Evolutionary conservation across 2,797 vertebrate genomes (phyloP).

Genomic region (Emydoidea blandingii): DNA sequence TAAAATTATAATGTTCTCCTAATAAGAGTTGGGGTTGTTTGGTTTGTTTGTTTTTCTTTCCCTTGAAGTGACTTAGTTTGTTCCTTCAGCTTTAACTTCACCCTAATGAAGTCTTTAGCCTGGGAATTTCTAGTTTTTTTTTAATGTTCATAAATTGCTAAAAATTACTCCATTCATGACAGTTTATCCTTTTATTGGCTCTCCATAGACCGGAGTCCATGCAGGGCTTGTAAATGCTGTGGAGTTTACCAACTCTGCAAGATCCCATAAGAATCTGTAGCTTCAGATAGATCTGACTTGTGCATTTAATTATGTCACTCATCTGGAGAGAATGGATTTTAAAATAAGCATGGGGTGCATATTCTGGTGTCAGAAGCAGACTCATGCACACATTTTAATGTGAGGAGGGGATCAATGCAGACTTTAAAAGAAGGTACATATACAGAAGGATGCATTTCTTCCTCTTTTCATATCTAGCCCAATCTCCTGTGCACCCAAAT

Average conservation of each 20-base stretch:
- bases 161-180: not conserved
- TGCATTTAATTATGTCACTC: not conserved
- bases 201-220: not conserved
- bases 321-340: conserved; percentile 14
- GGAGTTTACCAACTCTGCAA: not conserved
- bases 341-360: not conserved
- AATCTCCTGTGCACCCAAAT: conserved; percentile 19
- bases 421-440: not conserved
- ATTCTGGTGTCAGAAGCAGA: not conserved
- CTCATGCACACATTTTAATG: not conserved
- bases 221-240: conserved; percentile 12
- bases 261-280: not conserved
- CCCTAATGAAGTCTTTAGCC: not conserved
- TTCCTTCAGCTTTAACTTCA: not conserved
- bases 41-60: not conserved
- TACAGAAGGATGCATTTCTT: not conserved
- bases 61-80: not conserved
- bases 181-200: conserved; percentile 1
- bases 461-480: not conserved
- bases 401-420: not conserved
- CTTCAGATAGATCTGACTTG: not conserved
- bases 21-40: not conserved
- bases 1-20: not conserved
- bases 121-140: not conserved
- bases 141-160: not conserved